Evolutionary conservation across 2,797 vertebrate genomes (phyloP).

Genomic region (Tragelaphus oryx): DNA sequence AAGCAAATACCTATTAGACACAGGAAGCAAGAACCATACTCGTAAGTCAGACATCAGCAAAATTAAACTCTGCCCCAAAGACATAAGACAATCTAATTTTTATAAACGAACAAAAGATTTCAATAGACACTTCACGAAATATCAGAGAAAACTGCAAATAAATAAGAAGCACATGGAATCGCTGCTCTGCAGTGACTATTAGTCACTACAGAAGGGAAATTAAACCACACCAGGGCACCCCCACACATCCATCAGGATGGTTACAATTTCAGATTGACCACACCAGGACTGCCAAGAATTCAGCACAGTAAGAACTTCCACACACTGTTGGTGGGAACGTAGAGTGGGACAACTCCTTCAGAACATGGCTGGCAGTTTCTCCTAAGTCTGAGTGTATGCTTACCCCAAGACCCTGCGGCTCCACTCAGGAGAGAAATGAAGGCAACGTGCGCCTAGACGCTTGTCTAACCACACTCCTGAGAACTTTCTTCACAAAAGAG

Average conservation of each 20-base stretch:
- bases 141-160: background rate
- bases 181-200: background rate
- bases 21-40: background rate
- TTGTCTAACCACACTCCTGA: background rate
- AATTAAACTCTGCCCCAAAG: background rate
- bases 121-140: background rate
- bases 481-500: background rate
- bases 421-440: background rate
- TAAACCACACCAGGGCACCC: background rate
- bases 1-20: background rate
- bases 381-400: background rate
- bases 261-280: background rate
- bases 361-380: background rate
- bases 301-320: background rate
- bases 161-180: background rate
- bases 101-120: background rate
- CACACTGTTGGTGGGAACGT: background rate
- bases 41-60: background rate
- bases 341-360: background rate
- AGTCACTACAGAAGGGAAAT: background rate
- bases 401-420: background rate
- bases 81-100: background rate
- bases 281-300: background rate
- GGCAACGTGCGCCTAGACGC: background rate
- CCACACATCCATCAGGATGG: background rate